Evolutionary conservation across 2,113 vertebrate species (phyloP), one percentile per base, ranked within the genome.

Genomic region (Cephalopterus ornatus): DNA sequence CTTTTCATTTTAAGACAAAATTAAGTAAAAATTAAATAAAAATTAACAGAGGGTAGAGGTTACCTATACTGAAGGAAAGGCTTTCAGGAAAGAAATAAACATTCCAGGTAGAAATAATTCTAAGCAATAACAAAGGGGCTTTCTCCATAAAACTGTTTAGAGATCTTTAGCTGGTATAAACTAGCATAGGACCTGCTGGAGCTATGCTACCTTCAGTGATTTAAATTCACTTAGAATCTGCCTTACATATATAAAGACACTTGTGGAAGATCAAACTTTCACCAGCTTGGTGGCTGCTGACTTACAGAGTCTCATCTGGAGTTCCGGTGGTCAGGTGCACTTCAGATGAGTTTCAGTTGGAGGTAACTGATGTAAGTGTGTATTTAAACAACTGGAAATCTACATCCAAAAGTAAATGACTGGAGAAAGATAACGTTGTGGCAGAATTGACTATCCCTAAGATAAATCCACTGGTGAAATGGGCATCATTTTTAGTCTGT

Each of bases 121-220:
- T 61, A 86, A 96, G 95, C 41, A 93, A 95, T 94, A 94, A 96
- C 50, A 91, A 87, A 77, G 62, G 35, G 33, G 33, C 50, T 84
- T 83, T 88, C 37, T 67, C n/a, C 30, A 15, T 67, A 42, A 74
- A 70, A 81, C 20, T 76, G 5, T 53, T 65, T 44, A 33, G 33
- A 71, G n/a, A 66, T 84, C 14, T 68, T 78, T 24, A 77, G n/a
- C 42, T 50, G 46, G 23, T 80, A 6, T 55, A 74, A 92, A 52
- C 27, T 67, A 66, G 30, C 50, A 37, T 11, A 21, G 35, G 35
- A n/a, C 23, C 26, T 80, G 20, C 47, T 89, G 52, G 68, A 88
- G 67, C 62, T 88, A 3, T 46, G 79, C 14, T 2, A 46, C 44
- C 44, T 72, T 39, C 76, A 85, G 14, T 66, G 30, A 23, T 58